phyloP scores from a whole-genome alignment of 2,113 vertebrate genomes.

The Zosterops japonicus region DNA sequence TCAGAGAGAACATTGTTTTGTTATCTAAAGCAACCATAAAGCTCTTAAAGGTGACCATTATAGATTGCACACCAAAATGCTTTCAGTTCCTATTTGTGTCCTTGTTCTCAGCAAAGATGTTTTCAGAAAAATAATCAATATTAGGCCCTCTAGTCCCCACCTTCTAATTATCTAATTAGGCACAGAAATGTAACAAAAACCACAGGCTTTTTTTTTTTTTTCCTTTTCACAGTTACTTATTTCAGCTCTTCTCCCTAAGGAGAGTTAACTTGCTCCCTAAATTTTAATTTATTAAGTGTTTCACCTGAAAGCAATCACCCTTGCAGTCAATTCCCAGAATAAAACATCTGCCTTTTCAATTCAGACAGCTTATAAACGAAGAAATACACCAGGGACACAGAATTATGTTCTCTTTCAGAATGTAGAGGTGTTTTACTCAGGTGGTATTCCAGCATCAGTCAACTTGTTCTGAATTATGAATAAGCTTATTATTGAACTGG shows the following conservation, averaged over 20 bases:
- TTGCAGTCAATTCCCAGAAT: slow-evolving; percentile 70
- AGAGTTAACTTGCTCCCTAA: slow-evolving; percentile 59
- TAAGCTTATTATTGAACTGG: not conserved
- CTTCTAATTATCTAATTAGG: slow-evolving; percentile 73
- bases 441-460: not conserved
- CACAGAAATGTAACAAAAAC: slow-evolving; percentile 43
- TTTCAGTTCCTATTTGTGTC: slow-evolving; percentile 25
- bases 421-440: slow-evolving; percentile 53
- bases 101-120: not conserved
- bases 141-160: not conserved
- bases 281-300: slow-evolving; percentile 78
- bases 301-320: slow-evolving; percentile 73
- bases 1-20: not conserved
- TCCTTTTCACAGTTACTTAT: slow-evolving; percentile 12
- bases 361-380: slow-evolving; percentile 67
- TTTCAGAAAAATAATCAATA: slow-evolving; percentile 74
- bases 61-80: not conserved
- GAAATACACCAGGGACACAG: slow-evolving; percentile 57
- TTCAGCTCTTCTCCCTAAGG: slow-evolving; percentile 31
- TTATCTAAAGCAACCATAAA: not conserved
- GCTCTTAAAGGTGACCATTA: slow-evolving; percentile 8
- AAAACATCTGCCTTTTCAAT: slow-evolving; percentile 74
- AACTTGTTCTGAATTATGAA: slow-evolving; percentile 20
- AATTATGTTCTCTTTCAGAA: slow-evolving; percentile 62
- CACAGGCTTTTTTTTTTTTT: not conserved